phyloP scores from a whole-genome alignment of 2,113 vertebrate species.

The Polyodon spathula region DNA sequence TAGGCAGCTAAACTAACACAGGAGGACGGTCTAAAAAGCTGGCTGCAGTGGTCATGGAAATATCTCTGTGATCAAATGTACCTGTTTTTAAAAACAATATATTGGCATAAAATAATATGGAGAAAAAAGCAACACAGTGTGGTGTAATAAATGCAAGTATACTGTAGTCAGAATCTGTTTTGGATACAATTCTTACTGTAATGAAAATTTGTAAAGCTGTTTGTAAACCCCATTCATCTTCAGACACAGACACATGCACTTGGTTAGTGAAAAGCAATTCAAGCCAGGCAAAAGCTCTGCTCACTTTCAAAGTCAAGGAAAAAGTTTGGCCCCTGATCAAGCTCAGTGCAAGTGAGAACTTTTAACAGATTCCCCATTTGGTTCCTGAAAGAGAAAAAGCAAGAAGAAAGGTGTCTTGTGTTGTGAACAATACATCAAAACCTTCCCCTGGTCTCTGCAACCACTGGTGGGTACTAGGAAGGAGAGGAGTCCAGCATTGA shows the following conservation, averaged over 20 bases:
- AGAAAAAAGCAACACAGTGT: too few relatives aligned
- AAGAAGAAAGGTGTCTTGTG: slow-evolving; percentile 41
- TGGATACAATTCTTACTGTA: too few relatives aligned
- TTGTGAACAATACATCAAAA: slow-evolving; percentile 27
- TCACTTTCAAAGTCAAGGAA: slow-evolving; percentile 94
- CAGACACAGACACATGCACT: slow-evolving; percentile 31
- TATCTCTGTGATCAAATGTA: too few relatives aligned
- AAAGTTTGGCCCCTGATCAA: slow-evolving; percentile 89
- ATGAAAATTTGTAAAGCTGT: slow-evolving; percentile 16
- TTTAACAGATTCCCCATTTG: slow-evolving; percentile 84
- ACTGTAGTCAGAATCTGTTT: too few relatives aligned
- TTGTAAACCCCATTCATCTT: slow-evolving; percentile 45
- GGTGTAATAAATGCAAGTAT: too few relatives aligned
- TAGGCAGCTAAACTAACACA: too few relatives aligned
- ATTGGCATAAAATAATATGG: too few relatives aligned
- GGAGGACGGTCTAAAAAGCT: too few relatives aligned
- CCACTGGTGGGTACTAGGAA: slow-evolving; percentile 12
- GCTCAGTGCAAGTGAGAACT: slow-evolving; percentile 81
- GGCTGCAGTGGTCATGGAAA: too few relatives aligned
- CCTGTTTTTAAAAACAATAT: too few relatives aligned
- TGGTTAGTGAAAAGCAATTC: slow-evolving; percentile 38
- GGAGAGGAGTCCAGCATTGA: neutral
- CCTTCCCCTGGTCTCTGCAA: neutral
- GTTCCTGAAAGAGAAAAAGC: slow-evolving; percentile 71
- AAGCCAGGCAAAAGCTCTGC: slow-evolving; percentile 62